Base-by-base conservation (phyloP, 2,797 vertebrate species). In the Alcedo quadribrachys region DNA sequence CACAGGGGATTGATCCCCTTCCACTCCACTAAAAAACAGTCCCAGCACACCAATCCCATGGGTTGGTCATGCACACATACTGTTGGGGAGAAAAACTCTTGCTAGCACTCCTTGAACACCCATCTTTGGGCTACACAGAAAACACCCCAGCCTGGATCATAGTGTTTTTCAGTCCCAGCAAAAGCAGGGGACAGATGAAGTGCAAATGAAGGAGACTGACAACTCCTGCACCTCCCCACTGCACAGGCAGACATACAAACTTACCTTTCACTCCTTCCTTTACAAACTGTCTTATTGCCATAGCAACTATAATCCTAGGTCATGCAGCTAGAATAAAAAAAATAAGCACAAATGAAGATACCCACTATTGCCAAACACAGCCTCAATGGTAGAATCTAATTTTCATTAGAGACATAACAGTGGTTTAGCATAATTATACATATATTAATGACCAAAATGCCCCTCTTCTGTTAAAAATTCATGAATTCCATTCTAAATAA, bases 261-360 rank as follows among this genome's bases (percentile, higher is more conserved):
- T 93, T 94, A 95, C 95, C 96, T 94, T 93, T 93, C 87, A 88
- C 89, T 95, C 82, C 76, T 84, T 85, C 67, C 74, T 77, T 79
- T 84, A 21, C 86, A 94, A 93, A 95, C 93, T 91, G 75, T 20
- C 89, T 94, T 95, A 96, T 98, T 32, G 1, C 97, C 96, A 97
- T 97, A 96, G 96, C 95, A 98, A 98, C 95, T 61, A 85, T 96
- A 97, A 95, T 96, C 95, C 18, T 89, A 95, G 97, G 95, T 97
- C 97, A 96, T 83, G 66, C 75, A 12, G 22, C 95, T 89, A 85
- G 74, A 48, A 85, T 50, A 30, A 93, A 93, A 92, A 45, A 21
- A 85, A 88, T 17, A 8, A 55, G 81, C 33, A 9, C 81, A 96
- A 94, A 92, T 94, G 66, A 95, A 92, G 92, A 94, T 78, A 60